A percentile compares a stretch with the other conserved stretches of the same genome.
Evolutionary conservation across 2,888 invertebrate species (phyloP).

Genomic region (Odontomyia ornata): DNA sequence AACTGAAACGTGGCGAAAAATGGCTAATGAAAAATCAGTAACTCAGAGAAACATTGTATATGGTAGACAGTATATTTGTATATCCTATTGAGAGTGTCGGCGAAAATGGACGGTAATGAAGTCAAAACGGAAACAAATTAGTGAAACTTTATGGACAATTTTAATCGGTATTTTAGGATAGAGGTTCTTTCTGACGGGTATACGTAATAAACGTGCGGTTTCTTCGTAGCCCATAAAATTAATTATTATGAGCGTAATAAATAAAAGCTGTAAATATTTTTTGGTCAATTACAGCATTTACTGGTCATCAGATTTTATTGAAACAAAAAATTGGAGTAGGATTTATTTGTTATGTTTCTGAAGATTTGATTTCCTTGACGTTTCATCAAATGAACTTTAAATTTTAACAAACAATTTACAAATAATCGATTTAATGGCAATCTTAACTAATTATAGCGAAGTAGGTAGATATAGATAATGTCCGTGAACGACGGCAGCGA

Average conservation of each 20-base stretch:
- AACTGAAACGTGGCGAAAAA: not conserved
- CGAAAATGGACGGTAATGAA: not conserved
- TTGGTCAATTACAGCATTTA: not conserved
- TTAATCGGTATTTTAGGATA: slow-evolving; percentile 31
- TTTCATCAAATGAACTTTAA: too few species aligned
- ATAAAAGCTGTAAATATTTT: not conserved
- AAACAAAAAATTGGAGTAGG: too few species aligned
- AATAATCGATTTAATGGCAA: too few species aligned
- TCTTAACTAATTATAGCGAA: too few species aligned
- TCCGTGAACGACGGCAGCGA: too few species aligned
- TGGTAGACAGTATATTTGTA: too few species aligned
- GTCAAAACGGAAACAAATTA: slow-evolving; percentile 35
- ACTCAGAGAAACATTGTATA: not conserved
- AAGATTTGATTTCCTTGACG: too few species aligned
- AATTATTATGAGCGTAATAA: not conserved
- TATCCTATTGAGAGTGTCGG: too few species aligned
- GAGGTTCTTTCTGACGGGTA: not conserved
- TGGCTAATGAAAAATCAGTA: slow-evolving; percentile 31
- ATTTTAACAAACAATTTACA: too few species aligned
- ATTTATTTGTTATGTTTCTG: too few species aligned
- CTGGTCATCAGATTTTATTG: too few species aligned
- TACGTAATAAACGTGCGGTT: slow-evolving; percentile 15
- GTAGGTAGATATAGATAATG: too few species aligned
- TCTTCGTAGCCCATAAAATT: not conserved
- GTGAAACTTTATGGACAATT: not conserved